These are phyloP conservation scores for Hydropsyche tenuis DNA, from an alignment of 1,140 invertebrate genomes.

Conservation along the genomic window DNA sequence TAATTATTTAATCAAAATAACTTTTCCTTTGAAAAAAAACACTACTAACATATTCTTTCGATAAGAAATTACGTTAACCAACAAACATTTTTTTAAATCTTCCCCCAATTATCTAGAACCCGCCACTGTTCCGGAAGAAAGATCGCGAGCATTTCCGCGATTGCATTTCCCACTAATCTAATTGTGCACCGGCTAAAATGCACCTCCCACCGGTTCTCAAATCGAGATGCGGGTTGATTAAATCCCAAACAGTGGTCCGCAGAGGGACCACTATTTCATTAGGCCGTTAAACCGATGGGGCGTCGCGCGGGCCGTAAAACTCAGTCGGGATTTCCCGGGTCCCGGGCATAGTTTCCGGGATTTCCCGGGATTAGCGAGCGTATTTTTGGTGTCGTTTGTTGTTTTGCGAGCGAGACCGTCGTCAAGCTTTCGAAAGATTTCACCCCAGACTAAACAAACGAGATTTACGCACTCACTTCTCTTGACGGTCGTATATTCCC, in stretches of 20 bases:
- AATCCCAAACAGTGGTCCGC: conserved; percentile 29
- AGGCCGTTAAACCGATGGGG: conserved; percentile 23
- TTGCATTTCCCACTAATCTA: no score
- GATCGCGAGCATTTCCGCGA: no score
- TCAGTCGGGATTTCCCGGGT: neutral
- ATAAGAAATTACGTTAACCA: no score
- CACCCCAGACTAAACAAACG: no score
- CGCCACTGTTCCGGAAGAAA: no score
- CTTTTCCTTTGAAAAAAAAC: no score
- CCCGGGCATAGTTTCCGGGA: neutral
- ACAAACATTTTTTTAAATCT: no score
- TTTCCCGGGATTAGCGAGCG: conserved; percentile 13
- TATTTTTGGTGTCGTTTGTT: conserved; percentile 3
- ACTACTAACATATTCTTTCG: no score
- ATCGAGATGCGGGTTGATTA: conserved; percentile 17
- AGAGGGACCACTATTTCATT: conserved; percentile 20
- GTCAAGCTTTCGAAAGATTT: neutral
- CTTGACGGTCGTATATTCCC: no score
- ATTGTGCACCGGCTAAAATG: neutral
- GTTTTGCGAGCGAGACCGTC: neutral
- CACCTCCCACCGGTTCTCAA: neutral
- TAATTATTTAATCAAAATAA: no score
- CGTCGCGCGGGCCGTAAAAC: neutral
- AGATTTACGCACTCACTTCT: no score
- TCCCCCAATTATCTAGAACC: no score